Base-by-base conservation (phyloP, 2,888 invertebrate genomes). In the Aspidiotus rigidus region DNA sequence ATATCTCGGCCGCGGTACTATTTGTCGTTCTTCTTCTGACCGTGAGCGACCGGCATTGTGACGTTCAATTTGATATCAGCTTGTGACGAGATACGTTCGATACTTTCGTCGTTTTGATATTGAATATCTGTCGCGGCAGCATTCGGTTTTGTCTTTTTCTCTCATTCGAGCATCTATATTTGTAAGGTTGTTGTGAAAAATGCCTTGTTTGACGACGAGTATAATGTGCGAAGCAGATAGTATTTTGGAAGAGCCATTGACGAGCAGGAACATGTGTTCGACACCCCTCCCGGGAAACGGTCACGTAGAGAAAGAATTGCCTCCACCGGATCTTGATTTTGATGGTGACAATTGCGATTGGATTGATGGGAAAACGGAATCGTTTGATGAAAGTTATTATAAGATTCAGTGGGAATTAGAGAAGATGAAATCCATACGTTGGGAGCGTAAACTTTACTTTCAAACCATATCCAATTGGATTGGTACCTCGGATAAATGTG, bases 201-300 rank as follows among this genome's bases (percentile, higher is more conserved):
- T 64, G 64, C 64, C 64, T 40, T 64, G 64, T 55, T 56, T 17
- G 42, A 41, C 54, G 54, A 53, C n/a, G 64, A 64, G 54, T 28
- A 56, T 40, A 56, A 54, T 41, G 39, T 16, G 64, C 40, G 56
- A 16, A 56, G 64, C 55, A 54, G 40, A 16, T 55, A 64, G 55
- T 41, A 55, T 41, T 28, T 28, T 28, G 28, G 28, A 28, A 28
- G 28, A 28, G 28, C 28, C 28, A 28, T 28, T 28, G 5, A 15
- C 56, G 42, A 8, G 57, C 59, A 42, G 66, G 17, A 41, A 42
- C 44, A 66, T 66, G 66, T 66, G 66, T 59, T 66, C 66, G 17
- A 66, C 66, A 41, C 66, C 66, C 44, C 57, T 59, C 42, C 44
- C 28, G 28, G 3, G 9, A 49, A 49, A 62, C 49, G 62, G 62